A percentile compares a stretch with the other conserved stretches of the same genome.
These are phyloP conservation scores for Mus caroli DNA, from an alignment of 2,797 vertebrate genomes.

Conservation along the genomic window DNA sequence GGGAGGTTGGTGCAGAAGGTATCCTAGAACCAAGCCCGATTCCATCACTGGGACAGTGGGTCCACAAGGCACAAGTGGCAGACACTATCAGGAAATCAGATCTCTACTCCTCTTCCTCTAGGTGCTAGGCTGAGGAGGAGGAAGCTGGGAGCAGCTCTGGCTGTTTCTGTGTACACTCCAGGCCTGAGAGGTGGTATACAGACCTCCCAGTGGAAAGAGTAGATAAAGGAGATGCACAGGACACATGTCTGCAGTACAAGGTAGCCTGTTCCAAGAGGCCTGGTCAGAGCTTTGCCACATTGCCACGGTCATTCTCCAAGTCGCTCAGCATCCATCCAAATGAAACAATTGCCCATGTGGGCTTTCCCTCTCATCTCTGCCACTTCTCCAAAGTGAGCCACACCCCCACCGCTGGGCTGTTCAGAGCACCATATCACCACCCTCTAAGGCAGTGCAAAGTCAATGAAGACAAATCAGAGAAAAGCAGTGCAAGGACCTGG, in stretches of 20 bases:
- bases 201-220: neutral
- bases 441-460: rapidly evolving
- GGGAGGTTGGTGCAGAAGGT: neutral
- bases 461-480: neutral
- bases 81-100: neutral
- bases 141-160: neutral
- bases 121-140: neutral
- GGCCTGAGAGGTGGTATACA: too few relatives aligned
- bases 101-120: rapidly evolving
- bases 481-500: rapidly evolving
- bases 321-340: rapidly evolving
- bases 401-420: neutral
- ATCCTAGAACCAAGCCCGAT: neutral
- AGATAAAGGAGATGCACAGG: neutral
- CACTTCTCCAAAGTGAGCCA: neutral
- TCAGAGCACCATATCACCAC: too few relatives aligned
- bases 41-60: too few relatives aligned
- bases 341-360: rapidly evolving
- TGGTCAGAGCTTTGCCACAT: neutral
- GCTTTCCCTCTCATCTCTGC: neutral
- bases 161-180: neutral
- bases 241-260: rapidly evolving
- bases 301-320: too few relatives aligned
- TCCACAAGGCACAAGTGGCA: rapidly evolving
- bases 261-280: neutral